A percentile compares a stretch with the other conserved stretches of the same genome.
Evolutionary conservation across 92 coral and sea anemone genomes (phyloP).

Genomic region (Zoanthus sansibaricus): DNA sequence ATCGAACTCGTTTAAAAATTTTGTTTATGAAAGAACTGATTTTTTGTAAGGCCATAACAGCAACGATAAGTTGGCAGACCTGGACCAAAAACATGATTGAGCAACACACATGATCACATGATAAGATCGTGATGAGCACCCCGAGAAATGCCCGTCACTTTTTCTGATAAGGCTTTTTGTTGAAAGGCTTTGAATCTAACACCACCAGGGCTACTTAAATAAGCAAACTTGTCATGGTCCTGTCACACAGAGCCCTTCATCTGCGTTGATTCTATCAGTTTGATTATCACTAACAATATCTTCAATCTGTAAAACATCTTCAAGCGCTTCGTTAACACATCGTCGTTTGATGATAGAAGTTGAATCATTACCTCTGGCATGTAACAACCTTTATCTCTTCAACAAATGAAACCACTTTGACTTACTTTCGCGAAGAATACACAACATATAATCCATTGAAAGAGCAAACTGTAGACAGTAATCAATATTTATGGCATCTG

Average conservation of each 20-base stretch:
- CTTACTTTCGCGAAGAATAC: constrained; percentile 6
- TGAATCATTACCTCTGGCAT: not conserved
- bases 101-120: not conserved
- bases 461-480: too few species aligned
- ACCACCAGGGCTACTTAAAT: not conserved
- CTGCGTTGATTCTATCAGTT: constrained; percentile 31
- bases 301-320: not conserved
- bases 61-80: not conserved
- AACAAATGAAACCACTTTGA: constrained; percentile 16
- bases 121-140: not conserved
- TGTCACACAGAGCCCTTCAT: constrained; percentile 48
- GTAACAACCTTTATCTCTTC: constrained; percentile 11
- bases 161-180: not conserved
- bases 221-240: too few species aligned
- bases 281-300: constrained; percentile 61
- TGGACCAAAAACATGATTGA: constrained; percentile 28
- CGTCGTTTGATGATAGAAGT: not conserved
- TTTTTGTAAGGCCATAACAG: constrained; percentile 8
- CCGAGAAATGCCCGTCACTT: not conserved
- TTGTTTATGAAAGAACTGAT: not conserved
- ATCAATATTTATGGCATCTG: too few species aligned
- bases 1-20: constrained; percentile 29
- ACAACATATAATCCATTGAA: constrained; percentile 11
- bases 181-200: not conserved
- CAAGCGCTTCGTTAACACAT: not conserved